Percentiles rank a stretch among this genome's conserved stretches.
These are phyloP conservation scores for Lasioglossum calceatum DNA, from an alignment of 2,888 invertebrate species.

Conservation along the genomic window DNA sequence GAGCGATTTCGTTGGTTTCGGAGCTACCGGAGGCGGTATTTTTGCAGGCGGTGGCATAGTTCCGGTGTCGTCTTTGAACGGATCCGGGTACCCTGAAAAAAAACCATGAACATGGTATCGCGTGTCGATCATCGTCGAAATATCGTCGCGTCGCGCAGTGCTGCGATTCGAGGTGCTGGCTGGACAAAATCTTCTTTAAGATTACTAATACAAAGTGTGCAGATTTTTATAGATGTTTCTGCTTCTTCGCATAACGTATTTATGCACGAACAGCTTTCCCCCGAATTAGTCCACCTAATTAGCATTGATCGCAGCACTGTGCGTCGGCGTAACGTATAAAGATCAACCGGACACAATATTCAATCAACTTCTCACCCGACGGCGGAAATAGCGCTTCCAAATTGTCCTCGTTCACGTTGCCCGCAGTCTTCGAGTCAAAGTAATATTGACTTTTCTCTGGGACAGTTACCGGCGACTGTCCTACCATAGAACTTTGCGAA, in stretches of 20 bases:
- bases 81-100: conserved; percentile 87
- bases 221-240: too few species aligned
- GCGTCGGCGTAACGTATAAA: not conserved
- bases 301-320: too few species aligned
- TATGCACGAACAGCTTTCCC: too few species aligned
- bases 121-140: not conserved
- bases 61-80: conserved; percentile 87
- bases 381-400: conserved; percentile 88
- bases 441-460: conserved; percentile 79
- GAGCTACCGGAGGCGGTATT: conserved; percentile 81
- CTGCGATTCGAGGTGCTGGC: too few species aligned
- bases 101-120: not conserved
- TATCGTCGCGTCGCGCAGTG: not conserved
- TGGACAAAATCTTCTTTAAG: too few species aligned
- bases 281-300: too few species aligned
- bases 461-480: conserved; percentile 82
- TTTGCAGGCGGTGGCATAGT: conserved; percentile 80
- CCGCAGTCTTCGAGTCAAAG: conserved; percentile 76
- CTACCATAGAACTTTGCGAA: conserved; percentile 79
- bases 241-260: too few species aligned
- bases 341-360: not conserved
- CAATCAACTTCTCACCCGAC: conserved; percentile 82
- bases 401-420: conserved; percentile 81
- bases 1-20: conserved; percentile 78
- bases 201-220: too few species aligned